These are phyloP conservation scores for Neotragus pygmaeus DNA, from an alignment of 2,113 vertebrate genomes.

Conservation along the genomic window DNA sequence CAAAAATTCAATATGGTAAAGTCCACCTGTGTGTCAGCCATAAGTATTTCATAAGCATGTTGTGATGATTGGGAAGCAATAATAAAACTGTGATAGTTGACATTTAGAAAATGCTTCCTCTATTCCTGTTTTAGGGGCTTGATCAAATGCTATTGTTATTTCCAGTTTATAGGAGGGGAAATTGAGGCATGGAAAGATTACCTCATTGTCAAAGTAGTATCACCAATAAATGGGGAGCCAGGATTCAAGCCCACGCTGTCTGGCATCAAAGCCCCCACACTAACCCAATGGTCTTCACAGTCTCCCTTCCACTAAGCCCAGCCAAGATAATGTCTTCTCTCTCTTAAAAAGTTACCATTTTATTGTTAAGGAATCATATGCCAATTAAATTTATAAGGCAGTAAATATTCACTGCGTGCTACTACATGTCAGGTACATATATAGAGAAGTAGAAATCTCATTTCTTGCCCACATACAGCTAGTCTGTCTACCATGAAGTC, in stretches of 20 bases:
- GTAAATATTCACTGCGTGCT: conserved; percentile 19
- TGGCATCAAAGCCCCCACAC: neutral
- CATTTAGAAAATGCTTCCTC: neutral
- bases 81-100: neutral
- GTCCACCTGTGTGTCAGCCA: too few relatives aligned
- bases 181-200: neutral
- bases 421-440: neutral
- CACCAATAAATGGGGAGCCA: neutral
- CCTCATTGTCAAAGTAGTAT: neutral
- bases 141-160: neutral
- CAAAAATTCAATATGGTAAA: neutral
- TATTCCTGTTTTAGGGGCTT: neutral
- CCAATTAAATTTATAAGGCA: conserved; percentile 22
- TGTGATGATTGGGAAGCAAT: neutral
- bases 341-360: neutral
- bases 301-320: neutral
- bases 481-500: neutral
- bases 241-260: neutral
- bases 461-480: neutral
- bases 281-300: neutral
- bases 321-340: conserved; percentile 20
- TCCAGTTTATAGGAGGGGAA: neutral
- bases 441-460: neutral
- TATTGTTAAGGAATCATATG: conserved; percentile 3
- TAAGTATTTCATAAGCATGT: neutral